Base-by-base conservation (phyloP, 2,113 vertebrate genomes). In the Perca flavescens region DNA sequence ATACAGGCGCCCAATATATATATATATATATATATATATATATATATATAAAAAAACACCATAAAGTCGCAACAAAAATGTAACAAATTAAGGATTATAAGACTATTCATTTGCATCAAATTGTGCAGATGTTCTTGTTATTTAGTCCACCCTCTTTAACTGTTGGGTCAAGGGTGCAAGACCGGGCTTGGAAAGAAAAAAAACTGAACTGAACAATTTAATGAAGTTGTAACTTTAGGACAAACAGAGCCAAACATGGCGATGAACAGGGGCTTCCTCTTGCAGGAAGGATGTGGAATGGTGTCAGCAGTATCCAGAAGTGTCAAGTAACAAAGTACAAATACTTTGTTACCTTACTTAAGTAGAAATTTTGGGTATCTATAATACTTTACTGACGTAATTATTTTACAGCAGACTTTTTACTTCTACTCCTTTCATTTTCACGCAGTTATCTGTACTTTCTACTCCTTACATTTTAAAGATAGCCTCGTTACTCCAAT, bases 261-360 rank as follows among this genome's bases (percentile, higher is more conserved):
- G 28, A 64, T 73, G 78, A 90, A 81, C 69, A 34, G 50, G 74
- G 21, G 68, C 80, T 90, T 94, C 89, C 91, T 80, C 86, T 70
- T 72, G 67, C 91, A 94, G 93, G 93, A 94, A 92, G 92, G 90
- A 93, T 86, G 83, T 92, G 77, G 84, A 90, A 74, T 90, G 3
- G 68, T 89, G 87, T 91, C 87, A 89, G 86, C 43, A 85, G 49
- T 79, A 75, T 81, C 70, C 28, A 28, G 28, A 28, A 2, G 28
- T 28, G 28, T 28, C 28, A 28, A 28, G 2, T 28, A 28, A 28
- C 28, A 28, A 28, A 28, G 28, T 28, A 28, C 28, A 28, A 28
- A 28, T 28, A 28, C 28, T 2, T 28, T 28, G 28, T 28, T 28
- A 28, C 28, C 28, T 28, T 28, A 28, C 28, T 28, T 28, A 28